These are phyloP conservation scores for Penaeus japonicus DNA, from an alignment of 1,140 invertebrate genomes.

Conservation along the genomic window DNA sequence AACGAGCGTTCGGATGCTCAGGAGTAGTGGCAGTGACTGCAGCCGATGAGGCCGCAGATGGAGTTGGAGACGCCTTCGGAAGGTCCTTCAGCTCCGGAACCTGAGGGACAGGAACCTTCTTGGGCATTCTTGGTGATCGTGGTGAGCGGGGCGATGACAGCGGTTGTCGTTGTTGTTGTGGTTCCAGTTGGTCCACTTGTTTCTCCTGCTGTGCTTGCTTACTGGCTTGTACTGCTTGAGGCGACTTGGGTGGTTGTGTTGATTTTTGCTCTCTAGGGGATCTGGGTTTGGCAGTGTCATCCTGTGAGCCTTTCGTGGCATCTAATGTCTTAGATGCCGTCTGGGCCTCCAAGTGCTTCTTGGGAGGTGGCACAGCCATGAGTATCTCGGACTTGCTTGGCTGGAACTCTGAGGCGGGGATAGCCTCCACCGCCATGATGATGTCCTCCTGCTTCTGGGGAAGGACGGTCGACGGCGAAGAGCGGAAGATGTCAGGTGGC, in stretches of 20 bases:
- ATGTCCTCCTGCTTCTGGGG: conserved; percentile 28
- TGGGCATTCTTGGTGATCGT: conserved; percentile 56
- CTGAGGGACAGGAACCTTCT: conserved; percentile 57
- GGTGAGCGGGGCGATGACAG: conserved; percentile 50
- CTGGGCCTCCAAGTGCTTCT: background rate
- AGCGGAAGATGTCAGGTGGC: conserved; percentile 54
- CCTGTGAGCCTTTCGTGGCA: background rate
- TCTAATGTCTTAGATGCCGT: background rate
- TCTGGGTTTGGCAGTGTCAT: conserved; percentile 41
- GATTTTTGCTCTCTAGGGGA: conserved; percentile 37
- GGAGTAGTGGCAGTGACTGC: conserved; percentile 16
- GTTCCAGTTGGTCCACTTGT: background rate
- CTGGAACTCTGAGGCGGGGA: background rate
- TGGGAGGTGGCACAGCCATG: background rate
- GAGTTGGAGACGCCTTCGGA: conserved; percentile 39
- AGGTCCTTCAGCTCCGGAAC: conserved; percentile 57
- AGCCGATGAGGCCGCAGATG: conserved; percentile 34
- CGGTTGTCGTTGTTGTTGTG: conserved; percentile 41
- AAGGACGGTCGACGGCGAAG: conserved; percentile 27
- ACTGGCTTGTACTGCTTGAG: background rate
- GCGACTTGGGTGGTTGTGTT: conserved; percentile 40
- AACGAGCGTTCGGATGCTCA: conserved; percentile 33
- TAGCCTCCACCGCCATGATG: background rate
- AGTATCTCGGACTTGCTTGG: background rate
- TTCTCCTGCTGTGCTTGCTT: background rate